phyloP scores from a whole-genome alignment of 2,797 vertebrate species.

The Xiphophorus birchmanni region DNA sequence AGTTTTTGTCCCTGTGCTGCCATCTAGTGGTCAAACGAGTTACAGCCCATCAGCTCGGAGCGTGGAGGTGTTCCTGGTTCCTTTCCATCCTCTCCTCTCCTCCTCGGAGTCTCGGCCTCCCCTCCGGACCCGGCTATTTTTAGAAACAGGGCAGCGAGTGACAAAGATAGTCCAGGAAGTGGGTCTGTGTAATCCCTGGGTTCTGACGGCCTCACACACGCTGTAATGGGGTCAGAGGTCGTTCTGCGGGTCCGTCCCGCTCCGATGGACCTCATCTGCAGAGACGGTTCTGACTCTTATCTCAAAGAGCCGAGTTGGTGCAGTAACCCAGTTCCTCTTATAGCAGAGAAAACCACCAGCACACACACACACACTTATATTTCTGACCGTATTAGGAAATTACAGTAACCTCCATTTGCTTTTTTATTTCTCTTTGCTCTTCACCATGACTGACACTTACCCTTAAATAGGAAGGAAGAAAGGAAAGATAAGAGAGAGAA shows the following conservation, averaged over 20 bases:
- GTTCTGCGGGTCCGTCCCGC: background rate
- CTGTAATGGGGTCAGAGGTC: constrained; percentile 3
- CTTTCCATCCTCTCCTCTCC: constrained; percentile 10
- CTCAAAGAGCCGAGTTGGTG: background rate
- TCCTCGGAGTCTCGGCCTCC: constrained; percentile 17
- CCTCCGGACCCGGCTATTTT: constrained; percentile 67
- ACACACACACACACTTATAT: background rate
- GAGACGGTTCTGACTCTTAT: background rate
- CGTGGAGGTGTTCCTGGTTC: background rate
- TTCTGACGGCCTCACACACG: constrained; percentile 7
- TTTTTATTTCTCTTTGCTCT: background rate
- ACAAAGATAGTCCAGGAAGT: constrained; percentile 77
- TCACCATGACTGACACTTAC: background rate
- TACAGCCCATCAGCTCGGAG: background rate
- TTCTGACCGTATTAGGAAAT: constrained; percentile 6
- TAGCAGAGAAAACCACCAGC: constrained; percentile 7
- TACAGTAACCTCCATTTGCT: background rate
- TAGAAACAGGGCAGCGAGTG: constrained; percentile 65
- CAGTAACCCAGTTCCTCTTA: constrained; percentile 7
- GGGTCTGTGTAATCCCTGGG: constrained; percentile 73
- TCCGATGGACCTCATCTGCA: constrained; percentile 2
- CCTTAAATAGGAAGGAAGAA: background rate
- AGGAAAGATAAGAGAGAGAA: background rate
- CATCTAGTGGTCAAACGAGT: constrained; percentile 17
- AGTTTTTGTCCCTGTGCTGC: constrained; percentile 2